Conservation (phyloP, 2,888 invertebrate species). For the Schizaphis graminum region DNA sequence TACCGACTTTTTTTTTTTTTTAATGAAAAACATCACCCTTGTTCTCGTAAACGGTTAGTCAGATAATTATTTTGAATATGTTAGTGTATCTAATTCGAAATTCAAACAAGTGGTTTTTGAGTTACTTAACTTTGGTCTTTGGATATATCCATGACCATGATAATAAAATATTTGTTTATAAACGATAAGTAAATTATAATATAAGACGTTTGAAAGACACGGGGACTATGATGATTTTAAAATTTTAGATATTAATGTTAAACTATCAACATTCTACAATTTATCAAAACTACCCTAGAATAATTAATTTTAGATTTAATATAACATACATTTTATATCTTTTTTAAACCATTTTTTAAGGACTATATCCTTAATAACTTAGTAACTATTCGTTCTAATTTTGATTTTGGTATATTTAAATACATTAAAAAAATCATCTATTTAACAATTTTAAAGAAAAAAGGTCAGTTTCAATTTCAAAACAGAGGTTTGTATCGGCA, state of each 20-base stretch:
- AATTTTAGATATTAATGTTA: neutral
- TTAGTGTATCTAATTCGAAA: neutral
- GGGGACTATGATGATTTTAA: neutral
- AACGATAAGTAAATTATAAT: neutral
- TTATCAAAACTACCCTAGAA: neutral
- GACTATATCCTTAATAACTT: neutral
- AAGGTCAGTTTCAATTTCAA: neutral
- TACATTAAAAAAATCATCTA: neutral
- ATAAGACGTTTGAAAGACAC: neutral
- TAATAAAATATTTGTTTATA: neutral
- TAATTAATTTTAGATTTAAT: neutral
- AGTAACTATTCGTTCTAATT: neutral
- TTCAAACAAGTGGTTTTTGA: neutral
- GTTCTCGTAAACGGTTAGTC: too few relatives aligned
- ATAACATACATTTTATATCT: neutral
- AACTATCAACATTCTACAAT: too few relatives aligned
- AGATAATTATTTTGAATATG: neutral
- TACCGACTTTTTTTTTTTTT: neutral
- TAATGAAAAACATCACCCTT: neutral
- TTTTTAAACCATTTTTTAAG: neutral
- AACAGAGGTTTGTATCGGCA: neutral
- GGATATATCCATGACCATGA: rapidly evolving
- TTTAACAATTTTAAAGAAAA: neutral
- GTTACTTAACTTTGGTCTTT: neutral
- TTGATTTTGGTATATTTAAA: neutral